Conservation (phyloP, 2,888 invertebrate species). For the Platycheirus rosarum region DNA sequence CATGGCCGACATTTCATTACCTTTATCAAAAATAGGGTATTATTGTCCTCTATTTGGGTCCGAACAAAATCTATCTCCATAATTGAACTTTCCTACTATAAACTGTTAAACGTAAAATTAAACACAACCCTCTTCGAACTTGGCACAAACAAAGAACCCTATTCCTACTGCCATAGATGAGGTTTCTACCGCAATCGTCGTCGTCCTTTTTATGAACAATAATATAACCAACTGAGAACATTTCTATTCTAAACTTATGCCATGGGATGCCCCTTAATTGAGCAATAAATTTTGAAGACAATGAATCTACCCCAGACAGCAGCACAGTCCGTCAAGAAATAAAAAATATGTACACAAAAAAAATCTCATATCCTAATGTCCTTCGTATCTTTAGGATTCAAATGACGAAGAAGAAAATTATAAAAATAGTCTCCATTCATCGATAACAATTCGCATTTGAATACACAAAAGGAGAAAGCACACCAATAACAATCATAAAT, state of each 20-base stretch:
- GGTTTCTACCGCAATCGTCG: too few species aligned
- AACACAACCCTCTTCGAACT: background rate
- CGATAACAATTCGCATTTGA: slow-evolving; percentile 62
- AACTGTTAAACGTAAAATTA: background rate
- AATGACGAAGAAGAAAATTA: slow-evolving; percentile 4
- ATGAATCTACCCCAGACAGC: slow-evolving; percentile 25
- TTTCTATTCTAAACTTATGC: slow-evolving; percentile 40
- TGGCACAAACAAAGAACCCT: background rate
- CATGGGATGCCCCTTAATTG: slow-evolving; percentile 40
- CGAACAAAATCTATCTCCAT: background rate
- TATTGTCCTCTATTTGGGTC: too few species aligned
- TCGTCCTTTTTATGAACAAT: background rate
- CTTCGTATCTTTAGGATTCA: slow-evolving; percentile 23
- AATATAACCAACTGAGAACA: slow-evolving; percentile 5
- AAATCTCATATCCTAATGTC: slow-evolving; percentile 6
- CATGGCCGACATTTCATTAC: slow-evolving; percentile 2
- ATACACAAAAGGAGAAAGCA: slow-evolving; percentile 56
- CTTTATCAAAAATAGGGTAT: slow-evolving; percentile 4
- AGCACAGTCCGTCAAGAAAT: slow-evolving; percentile 17
- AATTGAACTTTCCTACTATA: background rate
- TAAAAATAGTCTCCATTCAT: slow-evolving; percentile 28
- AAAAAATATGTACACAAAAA: background rate
- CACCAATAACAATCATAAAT: slow-evolving; percentile 68
- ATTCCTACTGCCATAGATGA: background rate
- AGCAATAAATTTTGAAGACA: slow-evolving; percentile 47